phyloP scores from a whole-genome alignment of 2,797 vertebrate genomes.

The Falco novaeseelandiae region DNA sequence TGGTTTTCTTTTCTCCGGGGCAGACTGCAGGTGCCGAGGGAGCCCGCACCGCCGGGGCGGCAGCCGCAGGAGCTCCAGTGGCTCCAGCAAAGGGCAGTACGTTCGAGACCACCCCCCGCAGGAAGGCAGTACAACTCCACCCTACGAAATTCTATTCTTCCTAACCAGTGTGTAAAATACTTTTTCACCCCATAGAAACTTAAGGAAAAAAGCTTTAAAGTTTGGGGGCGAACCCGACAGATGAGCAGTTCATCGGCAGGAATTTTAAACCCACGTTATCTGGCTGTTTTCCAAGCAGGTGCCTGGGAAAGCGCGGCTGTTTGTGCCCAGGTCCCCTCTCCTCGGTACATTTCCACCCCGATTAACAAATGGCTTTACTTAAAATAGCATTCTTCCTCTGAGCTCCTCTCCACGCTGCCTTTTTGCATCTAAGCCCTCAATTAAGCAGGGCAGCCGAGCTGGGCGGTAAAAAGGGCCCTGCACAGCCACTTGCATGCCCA shows the following conservation, averaged over 20 bases:
- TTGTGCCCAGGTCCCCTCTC: neutral
- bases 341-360: neutral
- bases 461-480: neutral
- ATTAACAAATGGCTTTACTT: neutral
- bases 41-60: neutral
- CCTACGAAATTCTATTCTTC: neutral
- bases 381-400: neutral
- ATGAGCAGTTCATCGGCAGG: neutral
- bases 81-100: neutral
- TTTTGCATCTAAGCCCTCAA: neutral
- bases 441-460: neutral
- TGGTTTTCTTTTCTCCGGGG: neutral
- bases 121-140: neutral
- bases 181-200: neutral
- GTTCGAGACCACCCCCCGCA: neutral
- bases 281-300: neutral
- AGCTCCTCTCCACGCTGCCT: fast-evolving
- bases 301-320: neutral
- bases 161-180: neutral
- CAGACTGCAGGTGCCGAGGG: fast-evolving
- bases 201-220: neutral
- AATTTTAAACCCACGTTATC: neutral
- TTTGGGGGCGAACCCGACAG: neutral
- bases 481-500: fast-evolving
- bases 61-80: neutral